These are phyloP conservation scores for Halcyon badia DNA, from an alignment of 2,797 vertebrate species.

Conservation along the genomic window DNA sequence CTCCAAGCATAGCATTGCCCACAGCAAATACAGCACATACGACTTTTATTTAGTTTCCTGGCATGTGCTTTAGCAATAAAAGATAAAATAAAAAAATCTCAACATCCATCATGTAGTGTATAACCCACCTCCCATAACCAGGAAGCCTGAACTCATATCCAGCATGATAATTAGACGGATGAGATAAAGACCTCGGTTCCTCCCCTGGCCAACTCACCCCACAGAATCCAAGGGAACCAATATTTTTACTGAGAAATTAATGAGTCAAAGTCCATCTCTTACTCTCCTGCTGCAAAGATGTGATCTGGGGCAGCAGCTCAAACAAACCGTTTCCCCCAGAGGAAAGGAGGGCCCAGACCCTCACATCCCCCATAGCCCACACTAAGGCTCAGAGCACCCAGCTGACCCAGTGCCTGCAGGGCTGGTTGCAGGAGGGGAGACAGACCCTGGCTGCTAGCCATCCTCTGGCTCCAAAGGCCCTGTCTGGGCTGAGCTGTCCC, in stretches of 20 bases:
- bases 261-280: not conserved
- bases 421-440: not conserved
- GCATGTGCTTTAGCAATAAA: constrained; percentile 24
- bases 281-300: not conserved
- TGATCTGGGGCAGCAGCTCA: not conserved
- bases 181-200: not conserved
- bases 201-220: not conserved
- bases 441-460: not conserved
- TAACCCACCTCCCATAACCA: not conserved
- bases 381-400: not conserved
- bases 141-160: not conserved
- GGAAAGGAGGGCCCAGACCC: not conserved
- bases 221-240: not conserved
- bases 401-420: rapidly evolving
- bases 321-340: not conserved
- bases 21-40: constrained; percentile 14
- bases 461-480: not conserved
- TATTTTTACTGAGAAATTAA: not conserved
- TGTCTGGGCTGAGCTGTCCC: not conserved
- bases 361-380: too few relatives aligned
- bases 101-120: not conserved
- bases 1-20: constrained; percentile 1
- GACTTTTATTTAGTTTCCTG: constrained; percentile 26
- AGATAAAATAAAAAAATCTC: constrained; percentile 8
- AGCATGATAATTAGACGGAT: constrained; percentile 9